Percentiles rank a stretch among this genome's conserved stretches.
phyloP scores from a whole-genome alignment of 2,888 invertebrate genomes.

The Plutella xylostella region DNA sequence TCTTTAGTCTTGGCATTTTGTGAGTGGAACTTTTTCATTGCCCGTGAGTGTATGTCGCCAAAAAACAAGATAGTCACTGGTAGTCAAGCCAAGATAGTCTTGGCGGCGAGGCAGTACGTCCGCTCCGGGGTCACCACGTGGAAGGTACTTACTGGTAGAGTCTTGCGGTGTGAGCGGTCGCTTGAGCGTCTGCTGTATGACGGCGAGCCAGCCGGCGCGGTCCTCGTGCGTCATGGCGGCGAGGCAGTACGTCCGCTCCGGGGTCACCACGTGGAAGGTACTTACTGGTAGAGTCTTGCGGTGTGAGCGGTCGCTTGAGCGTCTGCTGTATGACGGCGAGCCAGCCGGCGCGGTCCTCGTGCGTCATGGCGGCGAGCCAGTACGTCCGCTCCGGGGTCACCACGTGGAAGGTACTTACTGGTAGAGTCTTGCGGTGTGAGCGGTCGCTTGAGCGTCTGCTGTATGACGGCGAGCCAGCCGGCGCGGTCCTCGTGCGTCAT shows the following conservation, averaged over 20 bases:
- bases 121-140: conserved; percentile 82
- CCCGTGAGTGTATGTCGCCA: too few relatives aligned
- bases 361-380: conserved; percentile 80
- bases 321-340: conserved; percentile 80
- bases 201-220: conserved; percentile 83
- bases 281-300: conserved; percentile 81
- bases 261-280: conserved; percentile 84
- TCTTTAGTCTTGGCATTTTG: too few relatives aligned
- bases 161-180: conserved; percentile 84
- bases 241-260: conserved; percentile 80
- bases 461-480: conserved; percentile 83
- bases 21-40: too few relatives aligned
- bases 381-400: conserved; percentile 83
- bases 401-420: conserved; percentile 64
- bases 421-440: conserved; percentile 83
- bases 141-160: conserved; percentile 67
- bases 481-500: conserved; percentile 81
- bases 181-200: conserved; percentile 79
- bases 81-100: conserved; percentile 12
- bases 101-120: conserved; percentile 79
- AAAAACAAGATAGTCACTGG: conserved; percentile 10
- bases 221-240: conserved; percentile 83
- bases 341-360: conserved; percentile 85
- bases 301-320: conserved; percentile 79
- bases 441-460: conserved; percentile 78